Percentiles rank a stretch among this genome's conserved stretches.
phyloP scores from a whole-genome alignment of 2,113 vertebrate genomes.

The Apodemus speciosus region DNA sequence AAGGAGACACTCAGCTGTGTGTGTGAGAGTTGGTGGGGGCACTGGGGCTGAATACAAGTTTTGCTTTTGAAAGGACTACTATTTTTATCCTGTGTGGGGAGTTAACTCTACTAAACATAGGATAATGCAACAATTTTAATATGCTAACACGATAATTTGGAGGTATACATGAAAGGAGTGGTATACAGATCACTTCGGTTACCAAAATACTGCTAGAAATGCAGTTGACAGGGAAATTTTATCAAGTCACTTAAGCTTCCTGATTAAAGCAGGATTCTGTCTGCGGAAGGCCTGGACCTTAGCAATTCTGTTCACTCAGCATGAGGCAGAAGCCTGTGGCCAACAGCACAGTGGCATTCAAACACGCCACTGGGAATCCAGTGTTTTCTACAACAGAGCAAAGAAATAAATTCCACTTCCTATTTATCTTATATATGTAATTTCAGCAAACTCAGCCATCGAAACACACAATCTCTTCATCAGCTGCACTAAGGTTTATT shows the following conservation, averaged over 20 bases:
- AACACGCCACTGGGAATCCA: not conserved
- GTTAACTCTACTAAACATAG: not conserved
- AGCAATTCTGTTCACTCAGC: not conserved
- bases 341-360: not conserved
- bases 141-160: not conserved
- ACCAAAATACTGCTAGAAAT: slow-evolving; percentile 46
- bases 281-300: not conserved
- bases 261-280: not conserved
- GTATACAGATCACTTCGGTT: not conserved
- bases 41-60: not conserved
- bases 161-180: not conserved
- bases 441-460: slow-evolving; percentile 56
- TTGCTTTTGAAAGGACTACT: not conserved
- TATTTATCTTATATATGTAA: slow-evolving; percentile 60
- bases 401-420: slow-evolving; percentile 56
- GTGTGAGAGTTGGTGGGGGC: not conserved
- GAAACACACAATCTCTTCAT: slow-evolving; percentile 57
- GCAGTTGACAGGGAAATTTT: not conserved
- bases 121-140: not conserved
- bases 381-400: not conserved
- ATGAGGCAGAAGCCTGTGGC: not conserved
- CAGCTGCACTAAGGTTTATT: slow-evolving; percentile 62
- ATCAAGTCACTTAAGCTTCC: not conserved
- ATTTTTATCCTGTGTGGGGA: not conserved
- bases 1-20: not conserved